Conservation (phyloP, 2,888 invertebrate genomes). For the Margaritifera margaritifera region DNA sequence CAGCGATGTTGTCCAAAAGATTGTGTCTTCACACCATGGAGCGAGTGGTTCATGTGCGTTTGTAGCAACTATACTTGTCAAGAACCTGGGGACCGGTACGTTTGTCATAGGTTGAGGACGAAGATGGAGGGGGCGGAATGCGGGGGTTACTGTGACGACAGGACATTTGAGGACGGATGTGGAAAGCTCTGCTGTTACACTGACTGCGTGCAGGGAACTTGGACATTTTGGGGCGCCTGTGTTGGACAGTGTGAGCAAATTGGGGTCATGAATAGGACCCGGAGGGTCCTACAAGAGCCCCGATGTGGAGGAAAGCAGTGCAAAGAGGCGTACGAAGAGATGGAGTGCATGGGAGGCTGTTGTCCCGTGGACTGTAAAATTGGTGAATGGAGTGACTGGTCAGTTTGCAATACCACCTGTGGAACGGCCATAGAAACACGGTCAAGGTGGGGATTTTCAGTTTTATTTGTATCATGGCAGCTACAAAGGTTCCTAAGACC, state of each 20-base stretch:
- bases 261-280: slow-evolving; percentile 30
- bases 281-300: slow-evolving; percentile 26
- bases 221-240: slow-evolving; percentile 48
- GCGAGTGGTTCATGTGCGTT: slow-evolving; percentile 31
- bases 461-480: neutral
- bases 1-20: slow-evolving; percentile 41
- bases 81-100: slow-evolving; percentile 30
- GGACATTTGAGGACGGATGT: slow-evolving; percentile 29
- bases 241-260: slow-evolving; percentile 47
- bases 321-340: slow-evolving; percentile 18
- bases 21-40: slow-evolving; percentile 37
- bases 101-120: slow-evolving; percentile 34
- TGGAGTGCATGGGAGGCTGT: slow-evolving; percentile 36
- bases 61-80: slow-evolving; percentile 22
- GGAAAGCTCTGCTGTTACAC: slow-evolving; percentile 43
- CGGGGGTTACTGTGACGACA: slow-evolving; percentile 48
- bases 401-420: slow-evolving; percentile 76
- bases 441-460: slow-evolving; percentile 8
- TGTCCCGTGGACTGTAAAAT: slow-evolving; percentile 80
- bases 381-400: slow-evolving; percentile 80
- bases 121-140: slow-evolving; percentile 28
- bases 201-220: slow-evolving; percentile 45
- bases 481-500: too few species aligned
- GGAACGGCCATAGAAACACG: slow-evolving; percentile 77
- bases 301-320: slow-evolving; percentile 46